Conservation (phyloP, 2,113 vertebrate genomes). For the Ibidorhyncha struthersii region DNA sequence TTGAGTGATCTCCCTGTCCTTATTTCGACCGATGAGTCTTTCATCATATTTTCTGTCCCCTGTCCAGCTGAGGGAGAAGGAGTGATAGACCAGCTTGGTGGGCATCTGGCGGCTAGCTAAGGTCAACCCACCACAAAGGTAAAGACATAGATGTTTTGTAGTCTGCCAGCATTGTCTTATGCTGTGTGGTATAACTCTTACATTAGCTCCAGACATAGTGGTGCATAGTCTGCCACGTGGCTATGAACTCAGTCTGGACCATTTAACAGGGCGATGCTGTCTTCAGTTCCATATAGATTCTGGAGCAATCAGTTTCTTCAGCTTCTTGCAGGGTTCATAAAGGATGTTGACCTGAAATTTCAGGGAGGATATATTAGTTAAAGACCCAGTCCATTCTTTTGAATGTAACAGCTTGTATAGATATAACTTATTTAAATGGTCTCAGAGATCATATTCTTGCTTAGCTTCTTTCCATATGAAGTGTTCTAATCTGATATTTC, state of each 20-base stretch:
- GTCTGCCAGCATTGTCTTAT: neutral
- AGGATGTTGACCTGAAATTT: neutral
- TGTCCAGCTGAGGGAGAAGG: neutral
- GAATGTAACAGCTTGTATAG: neutral
- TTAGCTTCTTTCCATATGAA: neutral
- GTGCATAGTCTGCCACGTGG: neutral
- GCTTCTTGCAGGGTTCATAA: neutral
- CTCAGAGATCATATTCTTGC: neutral
- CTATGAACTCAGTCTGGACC: neutral
- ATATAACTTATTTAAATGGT: neutral
- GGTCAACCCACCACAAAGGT: neutral
- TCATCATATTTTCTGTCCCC: neutral
- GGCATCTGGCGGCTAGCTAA: neutral
- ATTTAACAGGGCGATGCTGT: neutral
- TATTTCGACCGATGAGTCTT: fast-evolving
- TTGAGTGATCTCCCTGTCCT: neutral
- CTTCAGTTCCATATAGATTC: neutral
- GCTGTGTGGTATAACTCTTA: neutral
- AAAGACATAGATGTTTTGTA: neutral
- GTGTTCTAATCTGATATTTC: conserved; percentile 1
- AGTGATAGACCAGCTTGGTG: neutral
- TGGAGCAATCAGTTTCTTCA: neutral
- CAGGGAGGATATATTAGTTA: neutral
- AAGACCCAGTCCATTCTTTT: neutral
- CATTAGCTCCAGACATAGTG: neutral